Base-by-base conservation (phyloP, 2,888 invertebrate species). In the Synergus japonicus region DNA sequence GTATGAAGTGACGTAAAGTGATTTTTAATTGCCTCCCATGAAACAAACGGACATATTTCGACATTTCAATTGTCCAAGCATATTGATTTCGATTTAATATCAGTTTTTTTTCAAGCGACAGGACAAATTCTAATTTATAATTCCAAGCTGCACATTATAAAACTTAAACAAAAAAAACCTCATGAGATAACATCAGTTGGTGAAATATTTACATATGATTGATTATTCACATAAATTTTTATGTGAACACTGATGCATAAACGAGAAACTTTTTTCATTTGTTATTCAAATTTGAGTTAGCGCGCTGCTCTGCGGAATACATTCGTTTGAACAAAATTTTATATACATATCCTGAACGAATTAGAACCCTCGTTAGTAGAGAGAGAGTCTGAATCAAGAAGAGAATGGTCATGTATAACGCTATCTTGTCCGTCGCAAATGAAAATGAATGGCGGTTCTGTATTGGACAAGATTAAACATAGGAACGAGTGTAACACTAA, bases 341-440 rank as follows among this genome's bases (percentile, higher is more conserved):
- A 29, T 49, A 49, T 49, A 49, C 49, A 69, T 49, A 49, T 69
- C 46, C 44, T 49, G 29, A 49, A 49, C 12, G 69, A 69, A 69
- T 69, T 69, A 69, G 69, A 69, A 69, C 69, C 69, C 69, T 69
- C 69, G 69, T 69, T 69, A 69, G 69, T 69, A 46, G 18, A 49
- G 29, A 22, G 46, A 22, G 46, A 29, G 46, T 46, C 29, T 49
- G 69, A 69, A 69, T 69, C 69, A 69, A 69, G 69, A 29, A 49
- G 46, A 49, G 69, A 69, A 69, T 49, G 69, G 18, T 12, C 66
- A 43, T 66, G 43, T 65, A n/a, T 65, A 65, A 43, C 43, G n/a
- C 18, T 43, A 37, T 49, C 69, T 49, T 49, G 49, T 29, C 67
- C 69, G 49, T 9, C 13, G 69, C 29, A 69, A 69, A 69, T 69